These are phyloP conservation scores for Callinectes sapidus DNA, from an alignment of 2,888 invertebrate genomes.

Conservation along the genomic window DNA sequence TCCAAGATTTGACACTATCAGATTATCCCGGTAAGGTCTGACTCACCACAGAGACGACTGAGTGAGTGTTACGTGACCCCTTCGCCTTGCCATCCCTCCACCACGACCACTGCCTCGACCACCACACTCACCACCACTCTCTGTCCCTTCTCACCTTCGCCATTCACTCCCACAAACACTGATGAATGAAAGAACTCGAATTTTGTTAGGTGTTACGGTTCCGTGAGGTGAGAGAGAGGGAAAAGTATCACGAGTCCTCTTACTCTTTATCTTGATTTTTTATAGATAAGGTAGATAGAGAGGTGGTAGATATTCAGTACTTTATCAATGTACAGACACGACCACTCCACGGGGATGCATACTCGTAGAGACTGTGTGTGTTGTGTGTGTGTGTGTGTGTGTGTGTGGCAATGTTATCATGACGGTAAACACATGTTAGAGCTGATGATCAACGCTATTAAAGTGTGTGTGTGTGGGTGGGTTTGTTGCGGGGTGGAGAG, in stretches of 20 bases:
- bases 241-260: not conserved
- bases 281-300: not conserved
- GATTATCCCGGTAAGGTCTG: not conserved
- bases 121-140: not conserved
- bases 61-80: not conserved
- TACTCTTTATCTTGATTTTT: not conserved
- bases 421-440: not conserved
- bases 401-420: not conserved
- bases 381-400: conserved; percentile 21
- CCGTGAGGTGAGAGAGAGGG: not conserved
- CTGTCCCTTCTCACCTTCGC: not conserved
- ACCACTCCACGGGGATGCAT: not conserved
- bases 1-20: conserved; percentile 14
- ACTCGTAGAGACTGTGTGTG: not conserved
- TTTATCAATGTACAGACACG: not conserved
- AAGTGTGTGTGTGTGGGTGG: not conserved
- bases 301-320: not conserved
- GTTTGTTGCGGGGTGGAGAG: not conserved
- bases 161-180: not conserved
- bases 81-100: not conserved
- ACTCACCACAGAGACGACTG: not conserved
- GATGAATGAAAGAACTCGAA: not conserved
- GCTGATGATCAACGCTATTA: not conserved
- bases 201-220: not conserved
- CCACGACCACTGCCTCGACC: not conserved